Evolutionary conservation across 2,888 invertebrate genomes (phyloP).

Genomic region (Aspidapion aeneum): DNA sequence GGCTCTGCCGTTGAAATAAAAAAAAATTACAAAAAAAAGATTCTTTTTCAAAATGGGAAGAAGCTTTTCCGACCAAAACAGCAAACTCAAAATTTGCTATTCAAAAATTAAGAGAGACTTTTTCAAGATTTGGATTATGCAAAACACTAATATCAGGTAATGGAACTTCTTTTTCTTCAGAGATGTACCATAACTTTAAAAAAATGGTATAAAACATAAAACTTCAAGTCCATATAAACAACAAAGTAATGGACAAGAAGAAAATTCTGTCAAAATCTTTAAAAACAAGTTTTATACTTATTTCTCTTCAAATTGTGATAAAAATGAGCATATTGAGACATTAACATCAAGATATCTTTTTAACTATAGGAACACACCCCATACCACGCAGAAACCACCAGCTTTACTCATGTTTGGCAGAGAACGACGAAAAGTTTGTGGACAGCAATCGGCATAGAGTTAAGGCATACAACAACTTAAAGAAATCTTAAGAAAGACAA

Average conservation of each 20-base stretch:
- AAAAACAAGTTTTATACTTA: background rate
- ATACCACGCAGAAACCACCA: background rate
- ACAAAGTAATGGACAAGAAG: background rate
- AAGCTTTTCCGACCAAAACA: background rate
- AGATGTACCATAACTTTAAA: background rate
- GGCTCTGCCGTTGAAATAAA: too few relatives aligned
- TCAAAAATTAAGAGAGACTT: background rate
- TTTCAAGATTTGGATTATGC: background rate
- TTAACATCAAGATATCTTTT: background rate
- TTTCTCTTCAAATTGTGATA: background rate
- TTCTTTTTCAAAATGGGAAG: background rate
- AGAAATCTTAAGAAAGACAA: too few relatives aligned
- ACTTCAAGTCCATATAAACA: background rate
- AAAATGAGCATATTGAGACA: background rate
- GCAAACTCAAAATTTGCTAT: background rate
- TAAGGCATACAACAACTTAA: background rate
- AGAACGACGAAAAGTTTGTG: background rate
- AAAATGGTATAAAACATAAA: background rate
- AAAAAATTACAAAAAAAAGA: too few relatives aligned
- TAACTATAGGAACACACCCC: background rate
- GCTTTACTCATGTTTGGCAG: background rate
- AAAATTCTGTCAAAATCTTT: background rate
- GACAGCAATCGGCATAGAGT: background rate
- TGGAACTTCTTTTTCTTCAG: background rate
- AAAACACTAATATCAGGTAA: background rate